Base-by-base conservation (phyloP, 2,113 vertebrate species). In the Oreocharis arfaki region DNA sequence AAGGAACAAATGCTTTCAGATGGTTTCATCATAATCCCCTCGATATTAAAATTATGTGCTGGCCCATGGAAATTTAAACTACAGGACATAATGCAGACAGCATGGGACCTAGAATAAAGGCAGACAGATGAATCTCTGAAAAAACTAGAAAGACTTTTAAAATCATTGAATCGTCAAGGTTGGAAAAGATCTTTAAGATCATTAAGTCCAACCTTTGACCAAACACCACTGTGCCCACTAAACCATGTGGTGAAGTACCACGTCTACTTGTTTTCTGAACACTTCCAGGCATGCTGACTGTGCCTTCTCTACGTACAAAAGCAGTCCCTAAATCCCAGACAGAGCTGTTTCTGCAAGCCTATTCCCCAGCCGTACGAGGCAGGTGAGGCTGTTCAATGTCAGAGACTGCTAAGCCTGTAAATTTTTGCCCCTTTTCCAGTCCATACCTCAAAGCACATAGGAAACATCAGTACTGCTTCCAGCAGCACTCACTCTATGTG, bases 231-330 rank as follows among this genome's bases (percentile, higher is more conserved):
- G 1, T 20, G 35, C n/a, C 7, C 27, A 33, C 49, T 23, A 56
- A 77, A 37, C 49, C 35, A 37, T 9, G 65, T 14, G 22, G 28
- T 49, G 71, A 77, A 49, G 8, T 14, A 27, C 11, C 49, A 44
- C 3, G 0, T 77, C 10, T 28, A 1, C 10, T 56, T 3, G 0
- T 13, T 55, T 42, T 53, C 10, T 56, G 32, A 42, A 11, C 71
- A 44, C 26, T 63, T 63, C 27, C 71, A 70, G 35, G 35, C 12
- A 37, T 37, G 64, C 27, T 77, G 71, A 28, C 42, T 77, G 27
- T 23, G 6, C 35, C 57, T 85, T 55, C 64, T 37, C 24, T 9
- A 39, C 49, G 12, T 2, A 32, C 39, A 71, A 61, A 49, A 65
- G 42, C 19, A 91, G 5, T 3, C 33, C 49, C 30, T 67, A 18